Base-by-base conservation (phyloP, 2,113 vertebrate genomes). In the human (Homo sapiens) region DNA sequence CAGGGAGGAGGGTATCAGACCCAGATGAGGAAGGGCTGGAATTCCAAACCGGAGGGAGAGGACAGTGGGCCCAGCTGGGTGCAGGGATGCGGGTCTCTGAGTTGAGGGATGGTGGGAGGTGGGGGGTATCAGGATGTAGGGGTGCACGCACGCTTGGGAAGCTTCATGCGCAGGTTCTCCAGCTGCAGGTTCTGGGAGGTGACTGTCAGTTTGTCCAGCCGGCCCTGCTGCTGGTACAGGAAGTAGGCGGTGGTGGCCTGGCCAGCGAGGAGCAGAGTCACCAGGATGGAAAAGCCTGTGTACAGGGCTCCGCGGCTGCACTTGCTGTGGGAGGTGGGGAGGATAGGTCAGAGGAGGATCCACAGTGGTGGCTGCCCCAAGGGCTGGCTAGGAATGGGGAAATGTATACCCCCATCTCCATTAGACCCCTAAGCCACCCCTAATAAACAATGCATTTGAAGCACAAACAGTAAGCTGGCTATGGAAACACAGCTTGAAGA, bases 231-330 rank as follows among this genome's bases (percentile, higher is more conserved):
- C 97, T 98, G 97, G 89, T 99, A 99, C 81, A 99, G 97, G 85
- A 99, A 99, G 99, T 99, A 99, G 93, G 99, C 52, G 0, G 99
- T 99, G 97, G 99, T 99, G 9, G 99, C 99, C 98, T 99, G 99
- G 96, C 99, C 99, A 0, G 98, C 99, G 20, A 99, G 94, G 50
- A 99, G 99, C 97, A 99, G 96, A 16, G 99, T 99, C 11, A 98
- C 99, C 98, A 99, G 98, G 89, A 99, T 97, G 0, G 99, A 99
- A 81, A 99, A 94, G 0, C 98, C 98, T 0, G 99, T 99, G 27
- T 99, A 96, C 96, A 98, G 97, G 0, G 99, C 93, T 57, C 98
- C 99, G 5, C 97, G 98, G 23, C 97, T 98, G 94, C 98, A 98
- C 1, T 87, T 98, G 35, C 95, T 80, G 48, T 98, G 98, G 0